Base-by-base conservation (phyloP, 2,888 invertebrate genomes). In the Pterobdella sp. region DNA sequence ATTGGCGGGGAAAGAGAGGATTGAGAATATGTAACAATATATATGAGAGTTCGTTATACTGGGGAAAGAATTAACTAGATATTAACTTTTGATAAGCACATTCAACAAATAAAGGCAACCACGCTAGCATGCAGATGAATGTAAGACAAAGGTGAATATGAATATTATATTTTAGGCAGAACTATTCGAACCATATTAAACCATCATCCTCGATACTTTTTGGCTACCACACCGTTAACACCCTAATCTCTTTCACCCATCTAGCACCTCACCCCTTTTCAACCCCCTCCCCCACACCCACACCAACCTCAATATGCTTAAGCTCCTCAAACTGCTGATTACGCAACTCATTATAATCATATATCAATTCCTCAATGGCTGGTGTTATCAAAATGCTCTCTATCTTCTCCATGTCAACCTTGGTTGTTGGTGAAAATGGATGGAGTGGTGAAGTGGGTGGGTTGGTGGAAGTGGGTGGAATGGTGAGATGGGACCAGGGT, bases 371-470 rank as follows among this genome's bases (percentile, higher is more conserved):
- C 36, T 71, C 71, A 7, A 71, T 4, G 18, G 37, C 63, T 18
- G 71, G 71, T 34, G 60, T 36, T 34, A 71, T 63, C 2, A 71
- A 36, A 7, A 71, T 71, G 60, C 22, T 34, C 56, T 71, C 71
- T 4, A 71, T 35, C 71, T 63, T 71, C 29, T 71, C 71, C 71
- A 71, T 56, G 63, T 37, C 60, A 22, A 56, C 60, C 60, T 56
- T 7, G n/a, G n/a, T n/a, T n/a, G n/a, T n/a, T n/a, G n/a, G n/a
- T n/a, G n/a, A n/a, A n/a, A n/a, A n/a, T n/a, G n/a, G n/a, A n/a
- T n/a, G n/a, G n/a, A n/a, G n/a, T n/a, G n/a, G n/a, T n/a, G n/a
- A n/a, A n/a, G n/a, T n/a, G n/a, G n/a, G n/a, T n/a, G n/a, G n/a
- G n/a, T n/a, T n/a, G n/a, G n/a, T n/a, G n/a, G n/a, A n/a, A n/a